A percentile compares a stretch with the other conserved stretches of the same genome.
These are phyloP conservation scores for Sapajus apella DNA, from an alignment of 2,113 vertebrate species.

Conservation along the genomic window DNA sequence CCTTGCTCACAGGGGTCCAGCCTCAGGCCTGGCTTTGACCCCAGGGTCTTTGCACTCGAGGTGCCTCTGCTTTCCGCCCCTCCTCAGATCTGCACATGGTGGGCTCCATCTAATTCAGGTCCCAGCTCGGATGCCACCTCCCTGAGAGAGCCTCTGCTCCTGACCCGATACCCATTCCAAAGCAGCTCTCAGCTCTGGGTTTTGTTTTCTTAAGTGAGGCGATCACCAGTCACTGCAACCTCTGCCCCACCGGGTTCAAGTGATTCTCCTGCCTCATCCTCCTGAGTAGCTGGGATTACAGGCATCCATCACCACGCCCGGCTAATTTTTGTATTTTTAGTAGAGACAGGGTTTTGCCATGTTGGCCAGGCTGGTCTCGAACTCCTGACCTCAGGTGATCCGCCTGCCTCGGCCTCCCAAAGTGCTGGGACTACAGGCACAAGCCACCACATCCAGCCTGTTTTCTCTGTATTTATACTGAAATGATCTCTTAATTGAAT, in stretches of 20 bases:
- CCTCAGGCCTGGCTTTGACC: not conserved
- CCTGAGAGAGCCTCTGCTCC: not conserved
- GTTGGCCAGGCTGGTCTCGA: too few relatives aligned
- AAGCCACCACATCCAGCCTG: too few relatives aligned
- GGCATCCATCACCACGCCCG: too few relatives aligned
- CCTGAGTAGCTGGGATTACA: too few relatives aligned
- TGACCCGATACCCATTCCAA: accelerated
- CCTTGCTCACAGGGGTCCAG: not conserved
- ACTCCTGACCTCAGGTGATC: too few relatives aligned
- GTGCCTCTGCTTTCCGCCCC: not conserved
- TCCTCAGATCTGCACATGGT: not conserved
- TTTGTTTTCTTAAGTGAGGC: not conserved
- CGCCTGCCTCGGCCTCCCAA: too few relatives aligned
- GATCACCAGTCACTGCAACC: too few relatives aligned
- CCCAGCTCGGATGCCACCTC: not conserved
- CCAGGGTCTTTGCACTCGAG: not conserved
- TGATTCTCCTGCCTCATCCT: too few relatives aligned
- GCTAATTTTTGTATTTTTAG: too few relatives aligned
- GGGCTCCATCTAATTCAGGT: not conserved
- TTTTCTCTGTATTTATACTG: not conserved
- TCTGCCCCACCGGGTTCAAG: too few relatives aligned
- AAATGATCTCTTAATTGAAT: not conserved
- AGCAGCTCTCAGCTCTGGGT: not conserved
- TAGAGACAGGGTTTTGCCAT: too few relatives aligned
- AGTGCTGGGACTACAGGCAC: too few relatives aligned